Evolutionary conservation across 1,140 invertebrate species (phyloP), one percentile per base, ranked within the genome.

Genomic region (Aphis craccivora): DNA sequence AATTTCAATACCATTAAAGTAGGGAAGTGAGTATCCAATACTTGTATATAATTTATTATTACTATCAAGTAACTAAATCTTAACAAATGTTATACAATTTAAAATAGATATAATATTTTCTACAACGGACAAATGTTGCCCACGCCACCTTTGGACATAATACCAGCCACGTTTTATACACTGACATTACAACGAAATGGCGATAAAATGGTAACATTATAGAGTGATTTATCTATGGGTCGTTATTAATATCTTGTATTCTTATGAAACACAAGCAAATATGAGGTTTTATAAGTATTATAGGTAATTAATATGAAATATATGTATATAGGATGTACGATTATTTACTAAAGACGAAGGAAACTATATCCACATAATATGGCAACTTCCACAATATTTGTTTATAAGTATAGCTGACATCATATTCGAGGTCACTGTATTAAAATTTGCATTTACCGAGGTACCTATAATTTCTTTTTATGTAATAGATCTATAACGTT

Each of bases 391-490:
- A 25, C 97, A 97, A 94, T 97, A 97, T 94, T 93, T 97, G 43
- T 94, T 97, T 6, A 96, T 97, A 51, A 97, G 97, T 1, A 94
- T 95, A 0, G 97, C 95, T 11, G 97, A 97, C 95, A 95, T 97
- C 76, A 95, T 97, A 95, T 97, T 97, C 94, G 93, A 96, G 5
- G 96, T 97, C 81, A 97, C 97, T 48, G 97, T 96, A 37, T 95
- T 97, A 0, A 96, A 97, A 91, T 97, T 97, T 95, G 96, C 96
- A 11, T 97, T 97, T 95, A 96, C 96, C 55, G 96, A 97, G 95
- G 96, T 96, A 51, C 14, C 48, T 51, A 95, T 94, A 55, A 55
- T 53, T 88, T 37, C 4, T n/a, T 87, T 11, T 86, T 45, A 86
- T 23, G 6, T 86, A 30, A 30, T 40, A 20, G 48, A 14, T 20